Percentiles rank a stretch among this genome's conserved stretches.
Conservation (phyloP, 2,797 vertebrate genomes). For the Anas capensis region DNA sequence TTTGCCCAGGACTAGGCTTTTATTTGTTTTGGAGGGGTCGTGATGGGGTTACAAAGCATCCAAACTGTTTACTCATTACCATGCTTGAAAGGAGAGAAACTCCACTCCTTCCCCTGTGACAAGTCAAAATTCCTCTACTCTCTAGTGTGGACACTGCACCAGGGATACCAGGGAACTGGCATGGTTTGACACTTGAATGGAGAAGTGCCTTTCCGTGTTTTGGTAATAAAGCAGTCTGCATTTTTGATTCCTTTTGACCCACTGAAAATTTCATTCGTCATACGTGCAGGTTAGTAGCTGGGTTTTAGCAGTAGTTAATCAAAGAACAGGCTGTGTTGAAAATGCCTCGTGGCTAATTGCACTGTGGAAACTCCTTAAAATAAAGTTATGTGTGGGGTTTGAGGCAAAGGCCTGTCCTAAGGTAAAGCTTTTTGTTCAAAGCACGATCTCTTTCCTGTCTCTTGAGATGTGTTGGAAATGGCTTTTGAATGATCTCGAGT, state of each 20-base stretch:
- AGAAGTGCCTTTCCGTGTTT: not conserved
- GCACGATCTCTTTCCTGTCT: not conserved
- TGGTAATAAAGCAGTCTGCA: not conserved
- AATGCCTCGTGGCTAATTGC: not conserved
- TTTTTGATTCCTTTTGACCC: constrained; percentile 11
- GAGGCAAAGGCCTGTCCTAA: not conserved
- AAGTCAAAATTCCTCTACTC: not conserved
- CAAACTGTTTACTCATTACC: not conserved
- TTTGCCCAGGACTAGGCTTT: not conserved
- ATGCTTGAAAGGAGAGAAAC: not conserved
- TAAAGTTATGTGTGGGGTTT: not conserved
- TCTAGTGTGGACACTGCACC: not conserved
- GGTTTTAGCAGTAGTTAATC: not conserved
- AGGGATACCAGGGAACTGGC: not conserved
- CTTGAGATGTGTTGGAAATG: not conserved
- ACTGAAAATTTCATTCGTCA: not conserved
- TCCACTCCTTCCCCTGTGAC: not conserved
- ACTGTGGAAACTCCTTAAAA: not conserved
- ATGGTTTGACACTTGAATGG: not conserved
- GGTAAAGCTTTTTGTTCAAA: not conserved
- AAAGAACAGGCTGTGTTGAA: not conserved
- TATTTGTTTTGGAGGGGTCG: not conserved
- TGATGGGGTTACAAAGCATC: not conserved
- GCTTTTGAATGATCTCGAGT: not conserved
- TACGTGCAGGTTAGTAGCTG: not conserved